These are phyloP conservation scores for Microctenopoma lineatum DNA, from an alignment of 2,797 vertebrate species.

Conservation along the genomic window DNA sequence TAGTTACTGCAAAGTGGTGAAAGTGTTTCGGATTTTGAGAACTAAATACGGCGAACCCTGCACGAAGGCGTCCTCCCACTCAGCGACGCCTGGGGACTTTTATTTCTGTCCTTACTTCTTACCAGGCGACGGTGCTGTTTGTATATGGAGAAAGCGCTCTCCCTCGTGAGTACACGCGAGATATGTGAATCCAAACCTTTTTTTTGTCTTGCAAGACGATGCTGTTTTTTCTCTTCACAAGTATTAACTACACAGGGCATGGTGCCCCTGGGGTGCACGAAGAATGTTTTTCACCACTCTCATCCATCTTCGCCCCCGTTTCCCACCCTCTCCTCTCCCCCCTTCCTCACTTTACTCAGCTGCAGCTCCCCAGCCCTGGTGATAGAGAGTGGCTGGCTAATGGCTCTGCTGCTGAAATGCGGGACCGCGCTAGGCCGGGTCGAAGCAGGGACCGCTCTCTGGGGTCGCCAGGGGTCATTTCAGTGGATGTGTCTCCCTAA, in stretches of 20 bases:
- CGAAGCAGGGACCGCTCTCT: constrained; percentile 46
- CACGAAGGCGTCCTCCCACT: constrained; percentile 41
- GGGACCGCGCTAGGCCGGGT: constrained; percentile 22
- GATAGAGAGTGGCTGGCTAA: constrained; percentile 60
- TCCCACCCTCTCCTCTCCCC: background rate
- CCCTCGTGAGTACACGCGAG: background rate
- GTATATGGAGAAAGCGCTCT: constrained; percentile 2
- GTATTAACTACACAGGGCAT: constrained; percentile 12
- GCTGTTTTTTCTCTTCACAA: constrained; percentile 14
- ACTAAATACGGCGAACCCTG: constrained; percentile 15
- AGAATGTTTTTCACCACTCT: constrained; percentile 59
- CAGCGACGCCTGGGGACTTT: constrained; percentile 37
- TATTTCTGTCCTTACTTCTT: constrained; percentile 38
- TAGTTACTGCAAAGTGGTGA: constrained; percentile 4
- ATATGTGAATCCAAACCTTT: constrained; percentile 22
- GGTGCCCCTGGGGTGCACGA: constrained; percentile 21
- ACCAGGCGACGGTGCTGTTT: constrained; percentile 19
- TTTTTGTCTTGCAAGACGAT: constrained; percentile 23
- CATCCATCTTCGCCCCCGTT: constrained; percentile 49
- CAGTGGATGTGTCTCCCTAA: constrained; percentile 36
- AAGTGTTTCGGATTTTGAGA: constrained; percentile 21
- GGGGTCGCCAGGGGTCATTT: constrained; percentile 33
- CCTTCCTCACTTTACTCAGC: constrained; percentile 30
- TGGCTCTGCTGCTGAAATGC: constrained; percentile 68
- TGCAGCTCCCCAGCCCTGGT: constrained; percentile 36